These are phyloP conservation scores for Caradrina kadenii DNA, from an alignment of 2,888 invertebrate species.

Conservation along the genomic window DNA sequence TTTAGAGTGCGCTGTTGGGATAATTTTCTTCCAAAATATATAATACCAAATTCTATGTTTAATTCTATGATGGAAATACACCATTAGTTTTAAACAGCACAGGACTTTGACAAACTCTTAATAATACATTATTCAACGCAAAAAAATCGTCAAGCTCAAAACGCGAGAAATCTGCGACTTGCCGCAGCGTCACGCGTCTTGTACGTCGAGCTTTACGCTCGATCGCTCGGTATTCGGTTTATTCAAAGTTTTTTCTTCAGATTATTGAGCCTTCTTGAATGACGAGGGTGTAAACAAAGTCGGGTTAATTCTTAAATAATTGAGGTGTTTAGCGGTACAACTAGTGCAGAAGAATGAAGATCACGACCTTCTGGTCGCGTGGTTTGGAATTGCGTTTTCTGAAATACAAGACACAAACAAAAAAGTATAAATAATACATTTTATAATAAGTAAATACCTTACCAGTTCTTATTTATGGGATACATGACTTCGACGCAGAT, in stretches of 20 bases:
- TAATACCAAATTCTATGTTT: background rate
- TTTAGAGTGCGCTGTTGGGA: too few relatives aligned
- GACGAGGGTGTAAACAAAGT: slow-evolving; percentile 54
- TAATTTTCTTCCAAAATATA: too few relatives aligned
- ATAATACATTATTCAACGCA: background rate
- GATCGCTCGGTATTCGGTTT: slow-evolving; percentile 49
- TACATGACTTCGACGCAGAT: too few relatives aligned
- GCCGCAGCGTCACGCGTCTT: background rate
- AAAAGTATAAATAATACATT: too few relatives aligned
- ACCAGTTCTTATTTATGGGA: too few relatives aligned
- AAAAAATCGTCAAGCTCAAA: background rate
- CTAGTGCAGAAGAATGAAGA: slow-evolving; percentile 25
- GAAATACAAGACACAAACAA: too few relatives aligned
- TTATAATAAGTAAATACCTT: too few relatives aligned
- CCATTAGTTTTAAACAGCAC: background rate
- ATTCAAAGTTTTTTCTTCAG: slow-evolving; percentile 59
- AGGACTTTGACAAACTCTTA: background rate
- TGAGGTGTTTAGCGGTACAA: slow-evolving; percentile 51
- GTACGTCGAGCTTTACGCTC: slow-evolving; percentile 26
- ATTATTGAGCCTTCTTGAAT: slow-evolving; percentile 59
- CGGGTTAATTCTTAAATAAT: slow-evolving; percentile 54
- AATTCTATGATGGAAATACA: too few relatives aligned
- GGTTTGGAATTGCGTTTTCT: too few relatives aligned
- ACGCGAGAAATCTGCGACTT: background rate
- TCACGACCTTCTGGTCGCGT: background rate